Evolutionary conservation across 2,797 vertebrate genomes (phyloP), one percentile per base, ranked within the genome.

Genomic region (Strix occidentalis): DNA sequence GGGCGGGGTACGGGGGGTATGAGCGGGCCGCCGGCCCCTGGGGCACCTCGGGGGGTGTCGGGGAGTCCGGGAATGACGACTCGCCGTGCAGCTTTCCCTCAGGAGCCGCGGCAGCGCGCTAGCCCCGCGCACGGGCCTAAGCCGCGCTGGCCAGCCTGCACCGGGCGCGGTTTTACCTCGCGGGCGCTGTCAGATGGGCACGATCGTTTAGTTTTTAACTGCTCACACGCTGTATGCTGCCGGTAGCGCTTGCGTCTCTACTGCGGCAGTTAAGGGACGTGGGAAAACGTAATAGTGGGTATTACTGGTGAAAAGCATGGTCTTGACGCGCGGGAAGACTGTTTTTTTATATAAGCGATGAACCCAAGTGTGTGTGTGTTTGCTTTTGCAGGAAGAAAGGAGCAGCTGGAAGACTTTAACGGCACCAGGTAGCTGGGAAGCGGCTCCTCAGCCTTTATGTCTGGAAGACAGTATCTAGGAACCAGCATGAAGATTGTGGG

Each of bases 391-490:
- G 69, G 13, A 82, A 46, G 63, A 20, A 70, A 3, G 31, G 23
- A 21, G 50, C 25, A 8, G 21, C 29, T 39, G 51, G 11, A 11
- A 35, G 51, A 9, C 48, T 26, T 21, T 16, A 16, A 2, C 12
- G 2, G 0, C 0, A 0, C 8, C 37, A 4, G 33, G 16, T 5
- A 6, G 11, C n/a, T 63, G 29, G 24, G 39, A 13, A 48, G 54
- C 51, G 24, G 63, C 46, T 46, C 54, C 61, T 48, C 41, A 19
- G 39, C 13, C 11, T 21, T 20, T 18, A 1, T 1, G 4, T 0
- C 23, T 6, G 4, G 33, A 24, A 21, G 56, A 4, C 0, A 0
- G 0, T 11, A 3, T 1, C 25, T 37, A 16, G 35, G 63, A 46
- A 16, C 7, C 10, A 2, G 0, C 6, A 0, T 8, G n/a, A 29